A percentile compares a stretch with the other conserved stretches of the same genome.
Conservation (phyloP, 2,888 invertebrate species). For the Drosophila maculinotata region DNA sequence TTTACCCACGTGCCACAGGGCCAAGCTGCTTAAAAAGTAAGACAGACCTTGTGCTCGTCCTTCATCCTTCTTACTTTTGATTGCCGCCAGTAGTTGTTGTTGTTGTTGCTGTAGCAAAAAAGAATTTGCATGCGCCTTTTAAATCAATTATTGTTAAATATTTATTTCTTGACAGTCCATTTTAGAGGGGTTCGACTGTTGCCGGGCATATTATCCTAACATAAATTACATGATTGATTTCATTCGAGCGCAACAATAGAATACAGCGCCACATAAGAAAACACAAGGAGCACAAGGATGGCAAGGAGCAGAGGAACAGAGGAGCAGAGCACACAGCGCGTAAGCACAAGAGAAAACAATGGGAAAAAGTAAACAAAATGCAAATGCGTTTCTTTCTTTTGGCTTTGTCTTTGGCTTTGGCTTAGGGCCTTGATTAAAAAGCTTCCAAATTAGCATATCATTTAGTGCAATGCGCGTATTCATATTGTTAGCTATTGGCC, state of each 20-base stretch:
- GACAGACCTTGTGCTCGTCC: slow-evolving; percentile 21
- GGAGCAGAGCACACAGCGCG: slow-evolving; percentile 35
- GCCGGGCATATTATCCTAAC: slow-evolving; percentile 74
- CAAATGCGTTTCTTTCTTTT: slow-evolving; percentile 55
- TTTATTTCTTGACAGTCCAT: slow-evolving; percentile 78
- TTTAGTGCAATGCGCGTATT: slow-evolving; percentile 50
- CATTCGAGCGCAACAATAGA: slow-evolving; percentile 63
- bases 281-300: not conserved
- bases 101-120: slow-evolving; percentile 13
- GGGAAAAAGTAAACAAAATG: slow-evolving; percentile 74
- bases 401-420: slow-evolving; percentile 36
- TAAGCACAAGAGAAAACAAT: slow-evolving; percentile 59
- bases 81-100: slow-evolving; percentile 6
- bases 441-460: slow-evolving; percentile 77
- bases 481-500: slow-evolving; percentile 42
- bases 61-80: slow-evolving; percentile 25
- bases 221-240: slow-evolving; percentile 84
- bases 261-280: slow-evolving; percentile 15
- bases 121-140: slow-evolving; percentile 80
- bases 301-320: slow-evolving; percentile 21
- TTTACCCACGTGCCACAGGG: slow-evolving; percentile 72
- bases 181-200: slow-evolving; percentile 38
- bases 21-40: slow-evolving; percentile 65
- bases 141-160: slow-evolving; percentile 82
- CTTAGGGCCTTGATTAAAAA: slow-evolving; percentile 75